Conservation (phyloP, 2,797 vertebrate species). For the Lates japonicus region DNA sequence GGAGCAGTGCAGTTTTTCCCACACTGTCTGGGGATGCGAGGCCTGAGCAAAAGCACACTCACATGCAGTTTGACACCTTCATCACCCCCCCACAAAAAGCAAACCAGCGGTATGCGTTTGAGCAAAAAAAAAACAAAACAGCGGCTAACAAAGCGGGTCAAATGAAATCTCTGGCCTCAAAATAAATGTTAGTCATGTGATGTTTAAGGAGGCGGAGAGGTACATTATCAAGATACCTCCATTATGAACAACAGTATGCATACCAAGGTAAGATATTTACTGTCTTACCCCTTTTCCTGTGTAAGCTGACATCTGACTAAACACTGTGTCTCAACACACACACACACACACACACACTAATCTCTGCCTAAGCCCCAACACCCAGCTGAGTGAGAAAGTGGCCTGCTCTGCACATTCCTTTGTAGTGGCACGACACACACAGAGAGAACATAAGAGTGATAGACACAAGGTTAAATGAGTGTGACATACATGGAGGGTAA, state of each 20-base stretch:
- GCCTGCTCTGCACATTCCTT: conserved; percentile 82
- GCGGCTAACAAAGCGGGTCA: no score
- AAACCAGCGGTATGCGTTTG: conserved; percentile 42
- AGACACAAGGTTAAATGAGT: conserved; percentile 51
- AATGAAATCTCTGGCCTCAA: no score
- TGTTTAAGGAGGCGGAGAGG: neutral
- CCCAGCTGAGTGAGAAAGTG: conserved; percentile 76
- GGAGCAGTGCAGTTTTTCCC: conserved; percentile 48
- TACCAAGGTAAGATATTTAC: conserved; percentile 53
- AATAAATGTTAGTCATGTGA: neutral
- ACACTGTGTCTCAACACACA: conserved; percentile 48
- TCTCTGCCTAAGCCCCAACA: conserved; percentile 75
- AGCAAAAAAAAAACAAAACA: conserved; percentile 31
- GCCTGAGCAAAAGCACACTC: conserved; percentile 52
- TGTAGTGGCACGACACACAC: conserved; percentile 62
- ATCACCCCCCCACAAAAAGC: conserved; percentile 28
- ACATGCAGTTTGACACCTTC: conserved; percentile 61
- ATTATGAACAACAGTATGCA: conserved; percentile 43
- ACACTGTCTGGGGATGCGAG: conserved; percentile 52
- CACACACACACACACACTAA: conserved; percentile 59
- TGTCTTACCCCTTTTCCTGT: conserved; percentile 35
- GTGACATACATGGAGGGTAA: no score
- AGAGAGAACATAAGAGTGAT: conserved; percentile 49
- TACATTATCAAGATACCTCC: conserved; percentile 30
- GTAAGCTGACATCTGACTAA: conserved; percentile 60